Evolutionary conservation across 2,113 vertebrate species (phyloP), one percentile per base, ranked within the genome.

Genomic region (Perccottus glenii): DNA sequence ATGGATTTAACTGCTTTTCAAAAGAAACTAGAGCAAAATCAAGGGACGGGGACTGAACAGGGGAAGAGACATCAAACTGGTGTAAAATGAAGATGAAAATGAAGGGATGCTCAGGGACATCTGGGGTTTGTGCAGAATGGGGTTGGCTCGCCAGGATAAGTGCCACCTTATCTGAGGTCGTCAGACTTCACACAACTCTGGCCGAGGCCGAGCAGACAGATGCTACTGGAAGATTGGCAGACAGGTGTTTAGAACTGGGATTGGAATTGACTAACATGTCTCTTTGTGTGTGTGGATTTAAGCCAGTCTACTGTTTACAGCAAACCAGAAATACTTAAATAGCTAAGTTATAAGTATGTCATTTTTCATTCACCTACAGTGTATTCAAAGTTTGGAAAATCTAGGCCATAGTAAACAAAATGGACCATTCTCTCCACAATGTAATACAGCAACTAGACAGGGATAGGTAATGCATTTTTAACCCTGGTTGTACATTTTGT

Each of bases 31-130:
- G 48, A 59, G 67, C 6, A 32, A 15, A 50, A 75, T 55, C 10
- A 33, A 65, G 58, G 15, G 48, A 48, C 11, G 2, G 19, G 73
- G 56, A 51, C 38, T 0, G 57, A 58, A 9, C 33, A 33, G 62
- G 67, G 40, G 63, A n/a, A 52, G 27, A 35, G 59, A 63, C 67
- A 53, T 64, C 14, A 61, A 72, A 78, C 61, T 16, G 75, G 53
- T 82, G 75, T 77, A 75, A 84, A 86, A 82, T 70, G 74, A 83
- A 87, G 72, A 79, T 86, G 79, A 84, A 84, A 88, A 85, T 78
- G 50, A 81, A 60, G 69, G 67, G 59, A 68, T 40, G 80, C 53
- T 73, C 52, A 55, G 58, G 76, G 72, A 56, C 84, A 88, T 85
- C 77, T 75, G 84, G 80, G 87, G 81, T 78, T 67, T 81, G 83